Conservation (phyloP, 1,140 invertebrate genomes). For the Cyrtorhinus lividipennis region DNA sequence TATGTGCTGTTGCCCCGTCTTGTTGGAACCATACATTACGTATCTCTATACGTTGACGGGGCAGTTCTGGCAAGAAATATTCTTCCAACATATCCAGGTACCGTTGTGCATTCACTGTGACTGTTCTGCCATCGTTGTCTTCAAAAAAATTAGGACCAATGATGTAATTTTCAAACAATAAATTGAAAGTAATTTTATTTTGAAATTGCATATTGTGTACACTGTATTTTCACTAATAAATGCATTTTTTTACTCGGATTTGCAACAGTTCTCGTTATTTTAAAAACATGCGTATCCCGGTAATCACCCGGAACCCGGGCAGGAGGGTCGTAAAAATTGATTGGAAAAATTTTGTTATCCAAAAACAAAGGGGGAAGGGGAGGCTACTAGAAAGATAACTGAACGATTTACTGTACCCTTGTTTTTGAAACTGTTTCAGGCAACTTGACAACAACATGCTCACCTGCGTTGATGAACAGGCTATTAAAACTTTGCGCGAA, state of each 20-base stretch:
- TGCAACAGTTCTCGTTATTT: no score
- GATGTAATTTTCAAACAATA: background rate
- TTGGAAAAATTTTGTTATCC: no score
- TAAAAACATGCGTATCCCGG: no score
- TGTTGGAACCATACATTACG: background rate
- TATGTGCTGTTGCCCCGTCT: background rate
- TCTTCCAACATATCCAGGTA: background rate
- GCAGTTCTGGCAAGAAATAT: background rate
- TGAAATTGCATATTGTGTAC: no score
- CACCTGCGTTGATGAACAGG: slow-evolving; percentile 79
- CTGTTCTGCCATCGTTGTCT: background rate
- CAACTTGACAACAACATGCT: slow-evolving; percentile 89
- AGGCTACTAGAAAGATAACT: no score
- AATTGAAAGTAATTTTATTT: no score
- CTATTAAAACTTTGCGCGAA: slow-evolving; percentile 65
- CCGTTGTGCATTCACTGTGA: background rate
- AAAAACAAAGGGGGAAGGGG: no score
- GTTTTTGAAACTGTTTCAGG: slow-evolving; percentile 34
- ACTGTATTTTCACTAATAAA: no score
- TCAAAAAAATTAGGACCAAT: background rate
- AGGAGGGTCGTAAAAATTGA: no score
- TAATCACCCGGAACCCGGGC: no score
- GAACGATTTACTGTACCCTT: background rate
- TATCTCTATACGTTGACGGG: background rate
- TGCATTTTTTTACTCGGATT: no score